A percentile compares a stretch with the other conserved stretches of the same genome.
Evolutionary conservation across 2,113 vertebrate species (phyloP).

Genomic region (Solea solea): DNA sequence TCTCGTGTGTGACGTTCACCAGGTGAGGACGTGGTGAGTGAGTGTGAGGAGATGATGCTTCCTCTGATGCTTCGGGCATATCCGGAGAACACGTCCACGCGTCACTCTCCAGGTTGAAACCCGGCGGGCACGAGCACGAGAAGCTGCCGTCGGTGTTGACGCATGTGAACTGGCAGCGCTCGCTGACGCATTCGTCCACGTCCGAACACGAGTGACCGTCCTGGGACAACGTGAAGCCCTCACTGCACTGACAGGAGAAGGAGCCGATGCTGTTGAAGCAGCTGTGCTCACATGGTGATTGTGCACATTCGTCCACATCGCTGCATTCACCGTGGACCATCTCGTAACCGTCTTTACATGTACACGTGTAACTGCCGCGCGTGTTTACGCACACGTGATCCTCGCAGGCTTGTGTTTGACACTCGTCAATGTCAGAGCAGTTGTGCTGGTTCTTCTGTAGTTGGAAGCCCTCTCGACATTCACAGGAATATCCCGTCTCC

Average conservation of each 20-base stretch:
- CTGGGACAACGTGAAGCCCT: constrained; percentile 62
- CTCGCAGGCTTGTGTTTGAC: constrained; percentile 52
- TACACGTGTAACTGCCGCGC: constrained; percentile 65
- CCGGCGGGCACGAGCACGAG: constrained; percentile 49
- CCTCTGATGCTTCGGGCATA: background rate
- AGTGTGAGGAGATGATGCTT: constrained; percentile 43
- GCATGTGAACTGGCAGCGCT: constrained; percentile 65
- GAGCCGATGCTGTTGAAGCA: constrained; percentile 76
- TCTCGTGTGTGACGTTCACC: constrained; percentile 11
- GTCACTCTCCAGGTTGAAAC: constrained; percentile 39
- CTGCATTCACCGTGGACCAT: constrained; percentile 59
- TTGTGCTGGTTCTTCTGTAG: constrained; percentile 60
- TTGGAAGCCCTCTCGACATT: constrained; percentile 69
- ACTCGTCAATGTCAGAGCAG: constrained; percentile 78
- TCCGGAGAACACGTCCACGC: constrained; percentile 41
- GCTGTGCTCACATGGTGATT: constrained; percentile 58
- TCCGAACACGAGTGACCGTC: constrained; percentile 65
- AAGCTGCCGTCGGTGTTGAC: constrained; percentile 73
- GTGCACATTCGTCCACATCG: constrained; percentile 74
- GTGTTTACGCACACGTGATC: constrained; percentile 68
- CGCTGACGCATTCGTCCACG: constrained; percentile 65
- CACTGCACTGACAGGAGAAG: constrained; percentile 71
- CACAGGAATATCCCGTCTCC: constrained; percentile 56
- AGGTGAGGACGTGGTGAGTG: background rate
- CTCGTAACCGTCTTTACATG: constrained; percentile 67